Percentiles rank a stretch among this genome's conserved stretches.
These are phyloP conservation scores for Lepidurus arcticus DNA, from an alignment of 1,140 invertebrate genomes.

Conservation along the genomic window DNA sequence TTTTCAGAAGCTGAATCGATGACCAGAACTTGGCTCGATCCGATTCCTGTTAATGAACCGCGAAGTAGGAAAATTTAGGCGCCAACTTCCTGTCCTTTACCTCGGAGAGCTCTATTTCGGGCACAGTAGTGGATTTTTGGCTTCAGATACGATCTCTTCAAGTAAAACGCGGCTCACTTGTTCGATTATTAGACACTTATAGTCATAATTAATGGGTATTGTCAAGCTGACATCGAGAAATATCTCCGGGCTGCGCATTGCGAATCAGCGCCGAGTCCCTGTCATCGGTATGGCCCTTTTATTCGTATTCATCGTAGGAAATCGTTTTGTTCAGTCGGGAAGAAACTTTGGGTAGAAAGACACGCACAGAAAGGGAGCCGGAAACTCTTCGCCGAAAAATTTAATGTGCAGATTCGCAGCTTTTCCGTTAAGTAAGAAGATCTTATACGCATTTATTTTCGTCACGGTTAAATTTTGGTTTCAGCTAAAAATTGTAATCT, in stretches of 20 bases:
- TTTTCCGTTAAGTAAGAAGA: neutral
- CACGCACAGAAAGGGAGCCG: neutral
- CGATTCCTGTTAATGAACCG: neutral
- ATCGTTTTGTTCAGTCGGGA: neutral
- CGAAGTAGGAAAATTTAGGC: neutral
- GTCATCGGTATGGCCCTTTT: neutral
- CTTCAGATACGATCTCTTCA: neutral
- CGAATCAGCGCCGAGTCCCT: neutral
- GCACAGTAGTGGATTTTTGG: neutral
- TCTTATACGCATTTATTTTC: no score
- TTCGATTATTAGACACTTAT: no score
- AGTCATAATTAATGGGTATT: no score
- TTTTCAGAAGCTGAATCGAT: neutral
- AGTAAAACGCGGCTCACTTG: no score
- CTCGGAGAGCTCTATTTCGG: neutral
- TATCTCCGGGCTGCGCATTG: neutral
- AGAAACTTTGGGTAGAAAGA: neutral
- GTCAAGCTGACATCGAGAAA: neutral
- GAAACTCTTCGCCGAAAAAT: neutral
- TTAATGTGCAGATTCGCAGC: neutral
- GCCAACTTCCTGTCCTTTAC: neutral
- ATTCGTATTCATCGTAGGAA: neutral
- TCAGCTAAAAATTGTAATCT: no score
- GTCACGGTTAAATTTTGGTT: no score
- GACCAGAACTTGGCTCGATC: neutral